Conservation (phyloP, 2,888 invertebrate genomes). For the Pherbina coryleti region DNA sequence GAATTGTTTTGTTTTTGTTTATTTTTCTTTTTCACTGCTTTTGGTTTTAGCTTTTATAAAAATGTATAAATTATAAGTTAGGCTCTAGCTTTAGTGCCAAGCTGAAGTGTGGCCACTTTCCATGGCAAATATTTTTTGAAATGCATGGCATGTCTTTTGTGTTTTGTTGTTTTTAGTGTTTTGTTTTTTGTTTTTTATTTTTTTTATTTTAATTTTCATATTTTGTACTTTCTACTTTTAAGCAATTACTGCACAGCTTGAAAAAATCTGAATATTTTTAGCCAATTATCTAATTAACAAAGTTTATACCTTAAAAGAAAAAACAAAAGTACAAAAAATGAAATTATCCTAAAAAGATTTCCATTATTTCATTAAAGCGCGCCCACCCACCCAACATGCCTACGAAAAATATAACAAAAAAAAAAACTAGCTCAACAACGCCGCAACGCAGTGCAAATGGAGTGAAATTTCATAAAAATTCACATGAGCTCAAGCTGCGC, state of each 20-base stretch:
- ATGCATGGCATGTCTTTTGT: background rate
- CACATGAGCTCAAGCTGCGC: conserved; percentile 12
- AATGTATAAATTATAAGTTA: no score
- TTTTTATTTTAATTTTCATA: no score
- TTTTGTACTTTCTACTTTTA: background rate
- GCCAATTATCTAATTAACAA: conserved; percentile 16
- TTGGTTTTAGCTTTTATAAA: background rate
- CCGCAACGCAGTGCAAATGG: background rate
- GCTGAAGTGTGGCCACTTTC: background rate
- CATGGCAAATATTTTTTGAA: background rate
- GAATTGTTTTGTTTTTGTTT: background rate
- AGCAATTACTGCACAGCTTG: background rate
- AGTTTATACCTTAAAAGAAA: background rate
- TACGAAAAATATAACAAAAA: background rate
- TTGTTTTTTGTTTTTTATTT: no score
- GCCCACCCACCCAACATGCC: background rate
- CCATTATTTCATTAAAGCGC: background rate
- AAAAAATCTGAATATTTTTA: background rate
- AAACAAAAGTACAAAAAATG: background rate
- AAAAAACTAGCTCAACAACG: background rate
- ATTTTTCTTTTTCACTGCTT: background rate
- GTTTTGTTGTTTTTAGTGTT: no score
- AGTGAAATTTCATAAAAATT: background rate
- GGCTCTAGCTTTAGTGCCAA: no score
- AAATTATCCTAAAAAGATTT: background rate